Evolutionary conservation across 2,888 invertebrate genomes (phyloP).

Genomic region (Pristionchus arcanus): DNA sequence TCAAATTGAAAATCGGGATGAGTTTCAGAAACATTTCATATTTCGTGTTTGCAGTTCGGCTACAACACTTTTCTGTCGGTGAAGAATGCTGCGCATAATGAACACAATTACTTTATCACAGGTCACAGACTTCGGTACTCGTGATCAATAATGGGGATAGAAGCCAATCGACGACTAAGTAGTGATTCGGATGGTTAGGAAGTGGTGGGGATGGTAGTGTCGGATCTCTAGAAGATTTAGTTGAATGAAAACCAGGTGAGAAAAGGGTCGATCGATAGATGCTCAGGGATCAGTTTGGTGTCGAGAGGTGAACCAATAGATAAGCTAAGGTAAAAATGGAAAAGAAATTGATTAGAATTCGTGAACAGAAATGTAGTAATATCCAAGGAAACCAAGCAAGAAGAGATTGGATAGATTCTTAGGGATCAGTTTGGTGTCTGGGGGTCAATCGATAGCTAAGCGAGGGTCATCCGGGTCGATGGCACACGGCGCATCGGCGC

Average conservation of each 20-base stretch:
- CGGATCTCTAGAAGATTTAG: too few relatives aligned
- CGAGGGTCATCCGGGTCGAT: constrained; percentile 6
- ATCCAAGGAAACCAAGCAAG: not conserved
- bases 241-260: too few relatives aligned
- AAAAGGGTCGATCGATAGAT: too few relatives aligned
- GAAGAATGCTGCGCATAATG: too few relatives aligned
- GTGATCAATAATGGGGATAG: not conserved
- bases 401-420: not conserved
- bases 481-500: constrained; percentile 5
- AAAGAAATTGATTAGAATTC: too few relatives aligned
- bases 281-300: too few relatives aligned
- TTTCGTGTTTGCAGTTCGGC: too few relatives aligned
- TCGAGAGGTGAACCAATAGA: not conserved
- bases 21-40: too few relatives aligned
- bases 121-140: constrained; percentile 7
- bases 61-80: too few relatives aligned
- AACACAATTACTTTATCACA: constrained; percentile 22
- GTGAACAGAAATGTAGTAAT: too few relatives aligned
- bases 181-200: not conserved
- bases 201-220: not conserved
- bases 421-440: too few relatives aligned
- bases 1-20: too few relatives aligned
- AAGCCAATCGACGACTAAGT: not conserved
- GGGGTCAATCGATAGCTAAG: not conserved
- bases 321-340: not conserved